Evolutionary conservation across 2,797 vertebrate genomes (phyloP).

Genomic region (Anisognathus igniventris): DNA sequence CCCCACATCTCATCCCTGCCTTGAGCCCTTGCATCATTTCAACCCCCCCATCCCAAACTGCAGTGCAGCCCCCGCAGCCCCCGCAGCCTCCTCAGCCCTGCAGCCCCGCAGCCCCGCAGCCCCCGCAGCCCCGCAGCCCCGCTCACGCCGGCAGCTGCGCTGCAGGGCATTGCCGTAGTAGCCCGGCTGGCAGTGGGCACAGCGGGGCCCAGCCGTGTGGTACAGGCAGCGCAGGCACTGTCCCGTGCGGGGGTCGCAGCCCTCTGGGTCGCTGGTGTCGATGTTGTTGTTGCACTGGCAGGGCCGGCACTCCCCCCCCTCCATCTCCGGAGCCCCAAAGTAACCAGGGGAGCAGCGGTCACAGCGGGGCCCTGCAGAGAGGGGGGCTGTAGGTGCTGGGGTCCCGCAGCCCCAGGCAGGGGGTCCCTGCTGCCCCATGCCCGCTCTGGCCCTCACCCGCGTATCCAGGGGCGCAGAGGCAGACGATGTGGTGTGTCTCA

Average conservation of each 20-base stretch:
- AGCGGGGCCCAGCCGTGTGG: slow-evolving; percentile 79
- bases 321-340: slow-evolving; percentile 76
- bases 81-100: background rate
- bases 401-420: rapidly evolving
- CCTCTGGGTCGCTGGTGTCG: slow-evolving; percentile 75
- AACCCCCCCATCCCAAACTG: background rate
- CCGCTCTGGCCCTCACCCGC: slow-evolving; percentile 64
- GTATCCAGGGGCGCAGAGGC: slow-evolving; percentile 81
- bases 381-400: rapidly evolving
- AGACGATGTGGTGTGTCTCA: slow-evolving; percentile 78
- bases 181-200: slow-evolving; percentile 77
- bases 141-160: slow-evolving; percentile 82
- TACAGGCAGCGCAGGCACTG: slow-evolving; percentile 83
- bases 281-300: slow-evolving; percentile 88
- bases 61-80: too few species aligned
- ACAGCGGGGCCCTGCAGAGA: slow-evolving; percentile 77
- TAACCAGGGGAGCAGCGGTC: slow-evolving; percentile 83
- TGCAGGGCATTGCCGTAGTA: slow-evolving; percentile 83
- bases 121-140: background rate
- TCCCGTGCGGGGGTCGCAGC: slow-evolving; percentile 82
- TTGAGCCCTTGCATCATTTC: background rate
- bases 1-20: background rate
- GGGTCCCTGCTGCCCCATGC: rapidly evolving
- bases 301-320: slow-evolving; percentile 73
- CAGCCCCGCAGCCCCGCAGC: too few species aligned